phyloP scores from a whole-genome alignment of 2,888 invertebrate genomes.

The Nemotelus pantherinus region DNA sequence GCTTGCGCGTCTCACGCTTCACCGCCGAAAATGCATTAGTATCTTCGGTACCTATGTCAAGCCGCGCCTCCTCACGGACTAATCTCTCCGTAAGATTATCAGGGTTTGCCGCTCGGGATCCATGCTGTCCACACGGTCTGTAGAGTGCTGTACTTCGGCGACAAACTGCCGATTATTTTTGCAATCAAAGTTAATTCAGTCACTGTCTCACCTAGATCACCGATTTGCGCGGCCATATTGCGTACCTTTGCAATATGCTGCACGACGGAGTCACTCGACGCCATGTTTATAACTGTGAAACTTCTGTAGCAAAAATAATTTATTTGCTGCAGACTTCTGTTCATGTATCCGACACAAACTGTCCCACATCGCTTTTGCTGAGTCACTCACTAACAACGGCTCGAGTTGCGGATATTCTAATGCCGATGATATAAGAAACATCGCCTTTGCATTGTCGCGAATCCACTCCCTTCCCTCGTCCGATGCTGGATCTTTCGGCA shows the following conservation, averaged over 20 bases:
- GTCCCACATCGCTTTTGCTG: background rate
- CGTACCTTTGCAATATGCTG: background rate
- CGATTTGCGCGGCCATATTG: background rate
- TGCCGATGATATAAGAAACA: slow-evolving; percentile 8
- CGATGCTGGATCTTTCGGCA: background rate
- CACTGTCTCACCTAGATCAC: background rate
- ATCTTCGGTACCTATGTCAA: no score
- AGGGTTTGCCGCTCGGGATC: no score
- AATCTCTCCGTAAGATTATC: no score
- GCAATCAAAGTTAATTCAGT: background rate
- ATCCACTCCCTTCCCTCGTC: background rate
- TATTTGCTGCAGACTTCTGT: background rate
- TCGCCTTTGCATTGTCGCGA: background rate
- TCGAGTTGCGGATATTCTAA: background rate
- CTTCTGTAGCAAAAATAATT: background rate
- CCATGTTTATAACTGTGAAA: background rate
- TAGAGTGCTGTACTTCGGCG: background rate
- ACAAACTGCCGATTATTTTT: background rate
- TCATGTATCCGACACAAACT: background rate
- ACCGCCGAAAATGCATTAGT: no score
- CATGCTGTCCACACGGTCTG: background rate
- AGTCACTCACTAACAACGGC: background rate
- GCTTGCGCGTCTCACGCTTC: no score
- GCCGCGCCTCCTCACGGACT: no score
- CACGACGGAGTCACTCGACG: background rate